Evolutionary conservation across 1,140 invertebrate genomes (phyloP).

Genomic region (Gryon sp.): DNA sequence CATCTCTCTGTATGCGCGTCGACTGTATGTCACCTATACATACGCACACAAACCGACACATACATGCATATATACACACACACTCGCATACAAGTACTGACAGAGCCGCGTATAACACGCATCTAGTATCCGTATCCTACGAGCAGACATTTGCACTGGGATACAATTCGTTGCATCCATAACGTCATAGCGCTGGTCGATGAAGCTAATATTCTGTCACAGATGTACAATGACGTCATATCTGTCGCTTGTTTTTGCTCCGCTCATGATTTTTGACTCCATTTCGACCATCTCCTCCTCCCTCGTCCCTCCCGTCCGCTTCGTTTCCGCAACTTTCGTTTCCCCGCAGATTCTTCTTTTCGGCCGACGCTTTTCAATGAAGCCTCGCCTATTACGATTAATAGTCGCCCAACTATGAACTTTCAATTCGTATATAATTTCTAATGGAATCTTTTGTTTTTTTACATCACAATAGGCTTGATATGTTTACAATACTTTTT

Average conservation of each 20-base stretch:
- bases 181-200: conserved; percentile 49
- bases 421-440: too few relatives aligned
- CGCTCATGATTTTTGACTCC: conserved; percentile 46
- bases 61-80: too few relatives aligned
- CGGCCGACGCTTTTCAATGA: too few relatives aligned
- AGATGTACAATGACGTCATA: conserved; percentile 58
- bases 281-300: conserved; percentile 6
- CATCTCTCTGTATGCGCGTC: conserved; percentile 54
- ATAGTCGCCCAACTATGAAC: too few relatives aligned
- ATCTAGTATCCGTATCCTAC: conserved; percentile 54
- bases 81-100: conserved; percentile 15
- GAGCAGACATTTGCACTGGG: conserved; percentile 49
- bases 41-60: too few relatives aligned
- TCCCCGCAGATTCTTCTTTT: too few relatives aligned
- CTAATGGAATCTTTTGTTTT: too few relatives aligned
- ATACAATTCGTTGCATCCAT: conserved; percentile 52
- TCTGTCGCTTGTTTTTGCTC: conserved; percentile 33
- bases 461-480: too few relatives aligned
- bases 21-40: conserved; percentile 51
- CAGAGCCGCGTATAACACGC: conserved; percentile 37
- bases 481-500: too few relatives aligned
- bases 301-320: neutral
- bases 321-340: neutral
- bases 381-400: too few relatives aligned
- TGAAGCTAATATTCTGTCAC: conserved; percentile 57